Evolutionary conservation across 2,797 vertebrate species (phyloP).

Genomic region (Rhinoraja longicauda): DNA sequence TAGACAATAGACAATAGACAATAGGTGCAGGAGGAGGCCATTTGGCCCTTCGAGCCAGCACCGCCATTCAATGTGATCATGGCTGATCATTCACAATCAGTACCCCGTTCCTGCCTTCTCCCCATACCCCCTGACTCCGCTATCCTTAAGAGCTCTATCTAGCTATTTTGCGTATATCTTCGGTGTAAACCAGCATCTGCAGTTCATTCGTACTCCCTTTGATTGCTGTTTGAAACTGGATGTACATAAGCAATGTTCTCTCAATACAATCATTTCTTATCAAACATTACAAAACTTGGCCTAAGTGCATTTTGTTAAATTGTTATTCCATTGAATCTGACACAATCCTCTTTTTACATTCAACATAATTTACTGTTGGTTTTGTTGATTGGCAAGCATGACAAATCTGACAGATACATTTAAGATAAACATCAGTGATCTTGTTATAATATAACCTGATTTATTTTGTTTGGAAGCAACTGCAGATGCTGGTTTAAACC

Average conservation of each 20-base stretch:
- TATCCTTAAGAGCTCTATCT: no score
- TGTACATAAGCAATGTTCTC: not conserved
- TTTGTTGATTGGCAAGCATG: not conserved
- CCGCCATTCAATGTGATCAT: no score
- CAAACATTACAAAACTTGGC: not conserved
- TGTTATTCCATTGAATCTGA: not conserved
- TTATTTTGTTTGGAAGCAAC: no score
- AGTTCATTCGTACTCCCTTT: not conserved
- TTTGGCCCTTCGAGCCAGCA: no score
- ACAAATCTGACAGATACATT: slow-evolving; percentile 18
- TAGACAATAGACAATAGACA: no score
- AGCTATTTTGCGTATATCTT: no score
- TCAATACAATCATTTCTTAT: not conserved
- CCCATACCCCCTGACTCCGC: no score
- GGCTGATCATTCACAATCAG: no score
- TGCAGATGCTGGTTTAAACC: no score
- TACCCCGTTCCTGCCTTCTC: no score
- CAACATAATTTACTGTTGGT: not conserved
- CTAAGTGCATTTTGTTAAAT: slow-evolving; percentile 6
- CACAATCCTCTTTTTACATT: not conserved
- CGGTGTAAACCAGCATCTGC: no score
- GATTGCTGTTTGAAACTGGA: not conserved
- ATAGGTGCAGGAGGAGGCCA: no score
- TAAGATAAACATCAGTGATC: not conserved
- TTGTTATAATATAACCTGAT: not conserved